These are phyloP conservation scores for Stegana nigrithorax DNA, from an alignment of 2,888 invertebrate species.

Conservation along the genomic window DNA sequence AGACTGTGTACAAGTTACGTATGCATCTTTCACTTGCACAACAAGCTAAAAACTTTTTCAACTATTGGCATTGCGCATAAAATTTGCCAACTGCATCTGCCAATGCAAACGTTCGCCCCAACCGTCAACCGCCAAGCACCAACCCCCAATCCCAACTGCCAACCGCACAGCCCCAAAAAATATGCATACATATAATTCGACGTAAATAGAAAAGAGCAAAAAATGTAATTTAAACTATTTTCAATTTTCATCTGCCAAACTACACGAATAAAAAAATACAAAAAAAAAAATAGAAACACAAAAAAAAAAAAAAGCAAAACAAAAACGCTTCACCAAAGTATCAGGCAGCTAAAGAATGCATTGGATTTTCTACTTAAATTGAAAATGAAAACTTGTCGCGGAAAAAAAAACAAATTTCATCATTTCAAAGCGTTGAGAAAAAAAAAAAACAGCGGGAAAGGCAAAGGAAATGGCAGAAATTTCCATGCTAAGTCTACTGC, in stretches of 20 bases:
- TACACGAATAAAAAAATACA: not conserved
- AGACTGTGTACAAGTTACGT: too few species aligned
- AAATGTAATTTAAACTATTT: slow-evolving; percentile 54
- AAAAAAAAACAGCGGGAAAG: not conserved
- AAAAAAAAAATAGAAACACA: not conserved
- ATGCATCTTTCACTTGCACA: too few species aligned
- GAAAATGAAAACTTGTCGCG: slow-evolving; percentile 52
- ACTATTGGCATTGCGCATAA: not conserved
- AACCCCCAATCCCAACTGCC: too few species aligned
- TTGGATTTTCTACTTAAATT: slow-evolving; percentile 45
- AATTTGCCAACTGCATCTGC: not conserved
- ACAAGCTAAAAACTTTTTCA: not conserved
- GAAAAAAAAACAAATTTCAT: slow-evolving; percentile 36
- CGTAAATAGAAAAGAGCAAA: not conserved
- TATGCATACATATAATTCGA: too few species aligned
- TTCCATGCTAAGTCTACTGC: slow-evolving; percentile 37
- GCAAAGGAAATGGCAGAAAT: too few species aligned
- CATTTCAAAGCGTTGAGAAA: slow-evolving; percentile 37
- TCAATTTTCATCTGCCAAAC: slow-evolving; percentile 51
- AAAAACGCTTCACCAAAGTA: slow-evolving; percentile 9
- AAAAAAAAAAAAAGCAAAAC: slow-evolving; percentile 1
- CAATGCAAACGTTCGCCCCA: too few species aligned
- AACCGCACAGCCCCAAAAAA: too few species aligned
- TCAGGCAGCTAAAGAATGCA: slow-evolving; percentile 2
- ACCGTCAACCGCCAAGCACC: too few species aligned